These are phyloP conservation scores for Troides helena DNA, from an alignment of 2,888 invertebrate species.

Conservation along the genomic window DNA sequence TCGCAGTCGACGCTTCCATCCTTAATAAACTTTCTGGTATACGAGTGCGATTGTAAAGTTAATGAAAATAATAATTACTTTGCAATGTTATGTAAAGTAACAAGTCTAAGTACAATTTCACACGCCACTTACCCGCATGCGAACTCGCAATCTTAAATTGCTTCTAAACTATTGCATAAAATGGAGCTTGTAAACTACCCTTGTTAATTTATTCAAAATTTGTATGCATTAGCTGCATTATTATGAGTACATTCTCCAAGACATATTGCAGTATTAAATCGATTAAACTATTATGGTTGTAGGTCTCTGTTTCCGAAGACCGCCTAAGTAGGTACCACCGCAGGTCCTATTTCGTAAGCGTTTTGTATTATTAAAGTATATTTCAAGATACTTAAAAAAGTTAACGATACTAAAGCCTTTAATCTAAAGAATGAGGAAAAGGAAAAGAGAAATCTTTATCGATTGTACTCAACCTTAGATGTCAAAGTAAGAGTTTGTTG, in stretches of 20 bases:
- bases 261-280: too few species aligned
- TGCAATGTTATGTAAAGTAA: background rate
- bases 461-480: background rate
- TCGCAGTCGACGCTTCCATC: background rate
- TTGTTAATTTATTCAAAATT: constrained; percentile 5
- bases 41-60: background rate
- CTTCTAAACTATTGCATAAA: constrained; percentile 8
- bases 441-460: background rate
- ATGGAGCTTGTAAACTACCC: constrained; percentile 1
- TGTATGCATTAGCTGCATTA: background rate
- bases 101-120: background rate
- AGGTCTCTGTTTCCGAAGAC: too few species aligned
- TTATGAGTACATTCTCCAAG: background rate
- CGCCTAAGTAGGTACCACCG: too few species aligned
- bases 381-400: too few species aligned
- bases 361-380: too few species aligned
- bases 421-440: background rate
- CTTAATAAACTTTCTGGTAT: background rate
- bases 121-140: constrained; percentile 20
- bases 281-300: too few species aligned
- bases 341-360: too few species aligned
- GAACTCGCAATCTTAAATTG: constrained; percentile 6
- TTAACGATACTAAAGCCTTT: background rate
- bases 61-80: background rate
- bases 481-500: background rate